Evolutionary conservation across 2,113 vertebrate genomes (phyloP), one percentile per base, ranked within the genome.

Genomic region (Etheostoma spectabile): DNA sequence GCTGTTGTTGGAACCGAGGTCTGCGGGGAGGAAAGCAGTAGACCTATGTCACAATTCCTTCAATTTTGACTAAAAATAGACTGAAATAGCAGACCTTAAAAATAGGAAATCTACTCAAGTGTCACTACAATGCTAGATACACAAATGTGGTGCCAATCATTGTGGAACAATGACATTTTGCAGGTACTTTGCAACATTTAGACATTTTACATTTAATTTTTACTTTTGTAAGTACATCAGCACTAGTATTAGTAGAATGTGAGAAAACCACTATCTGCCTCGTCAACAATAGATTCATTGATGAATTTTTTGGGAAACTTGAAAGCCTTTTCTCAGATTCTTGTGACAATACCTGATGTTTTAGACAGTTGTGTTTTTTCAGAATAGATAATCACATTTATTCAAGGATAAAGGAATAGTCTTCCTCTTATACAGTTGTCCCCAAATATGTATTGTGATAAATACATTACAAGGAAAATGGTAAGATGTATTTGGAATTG

Each of bases 1-100:
- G 4, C 97, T 99, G 51, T 98, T 99, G 93, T 97, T 99, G 84
- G 98, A 99, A 59, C 98, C 98, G 21, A 95, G 90, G 87, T 99
- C 98, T 99, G 82, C 82, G 61, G 77, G 8, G 45, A 5, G 30
- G n/a, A 42, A 52, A n/a, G 84, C 46, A 24, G 1, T 0, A 38
- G 38, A 10, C 38, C 8, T 38, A 2, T 51, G 13, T 48, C 6
- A 70, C 8, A 30, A 88, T 1, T 16, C 3, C 10, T n/a, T 38
- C 3, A 33, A 22, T 6, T 6, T 3, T 27, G 30, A 33, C 5
- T 49, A 16, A 48, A 19, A 51, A n/a, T 2, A 16, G 8, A 67
- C n/a, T n/a, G n/a, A 56, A 76, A 56, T 12, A 30, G n/a, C n/a
- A n/a, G 4, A 56, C 8, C 19, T 14, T 22, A 13, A 24, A 55